Percentiles rank a stretch among this genome's conserved stretches.
Evolutionary conservation across 2,888 invertebrate species (phyloP).

Genomic region (Watsonalla binaria): DNA sequence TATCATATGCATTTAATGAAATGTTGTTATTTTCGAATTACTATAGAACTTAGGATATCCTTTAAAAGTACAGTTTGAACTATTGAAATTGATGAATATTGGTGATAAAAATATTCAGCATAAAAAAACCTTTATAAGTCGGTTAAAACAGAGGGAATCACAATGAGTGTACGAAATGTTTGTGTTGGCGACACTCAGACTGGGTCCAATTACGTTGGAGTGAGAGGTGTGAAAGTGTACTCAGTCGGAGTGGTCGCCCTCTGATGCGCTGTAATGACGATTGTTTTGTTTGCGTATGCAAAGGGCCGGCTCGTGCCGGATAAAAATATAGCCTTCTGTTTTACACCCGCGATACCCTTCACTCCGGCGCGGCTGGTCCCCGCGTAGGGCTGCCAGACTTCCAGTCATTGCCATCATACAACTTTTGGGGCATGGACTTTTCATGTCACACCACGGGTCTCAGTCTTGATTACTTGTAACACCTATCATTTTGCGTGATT

Average conservation of each 20-base stretch:
- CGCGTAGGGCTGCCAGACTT: not conserved
- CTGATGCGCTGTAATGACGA: slow-evolving; percentile 11
- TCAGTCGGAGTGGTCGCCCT: not conserved
- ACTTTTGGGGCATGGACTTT: too few species aligned
- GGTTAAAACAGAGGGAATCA: not conserved
- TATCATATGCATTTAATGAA: too few species aligned
- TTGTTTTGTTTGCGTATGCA: slow-evolving; percentile 25
- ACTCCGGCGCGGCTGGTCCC: not conserved
- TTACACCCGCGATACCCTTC: slow-evolving; percentile 8
- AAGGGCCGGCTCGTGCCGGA: slow-evolving; percentile 22
- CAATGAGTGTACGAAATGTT: too few species aligned
- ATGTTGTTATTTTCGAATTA: too few species aligned
- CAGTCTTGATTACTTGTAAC: not conserved
- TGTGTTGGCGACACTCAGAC: not conserved
- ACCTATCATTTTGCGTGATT: too few species aligned
- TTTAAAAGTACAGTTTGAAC: too few species aligned
- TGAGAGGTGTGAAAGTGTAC: not conserved
- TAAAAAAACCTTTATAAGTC: too few species aligned
- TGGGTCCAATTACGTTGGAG: not conserved
- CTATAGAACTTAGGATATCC: too few species aligned
- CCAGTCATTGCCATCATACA: too few species aligned
- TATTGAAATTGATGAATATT: too few species aligned
- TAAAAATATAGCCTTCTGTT: slow-evolving; percentile 31
- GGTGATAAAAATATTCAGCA: too few species aligned
- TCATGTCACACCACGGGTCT: not conserved